Percentiles rank a stretch among this genome's conserved stretches.
phyloP scores from a whole-genome alignment of 2,888 invertebrate species.

The Drosophila borborema region DNA sequence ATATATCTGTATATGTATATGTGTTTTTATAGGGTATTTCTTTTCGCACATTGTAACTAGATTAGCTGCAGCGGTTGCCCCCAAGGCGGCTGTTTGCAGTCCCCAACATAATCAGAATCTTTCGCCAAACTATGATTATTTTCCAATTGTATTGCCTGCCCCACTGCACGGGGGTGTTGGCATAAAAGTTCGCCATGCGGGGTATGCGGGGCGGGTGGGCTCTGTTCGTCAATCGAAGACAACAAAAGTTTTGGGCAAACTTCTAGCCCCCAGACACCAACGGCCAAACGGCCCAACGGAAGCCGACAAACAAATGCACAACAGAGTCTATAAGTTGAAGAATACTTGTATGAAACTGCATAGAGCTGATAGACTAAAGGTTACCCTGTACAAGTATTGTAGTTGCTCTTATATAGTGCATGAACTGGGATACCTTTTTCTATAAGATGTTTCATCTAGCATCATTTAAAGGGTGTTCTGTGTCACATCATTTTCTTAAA shows the following conservation, averaged over 20 bases:
- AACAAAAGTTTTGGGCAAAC: slow-evolving; percentile 43
- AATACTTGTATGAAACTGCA: background rate
- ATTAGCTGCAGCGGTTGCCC: slow-evolving; percentile 44
- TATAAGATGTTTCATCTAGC: background rate
- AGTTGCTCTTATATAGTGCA: too few relatives aligned
- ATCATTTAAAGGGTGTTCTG: background rate
- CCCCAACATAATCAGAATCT: slow-evolving; percentile 65
- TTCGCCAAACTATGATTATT: slow-evolving; percentile 65
- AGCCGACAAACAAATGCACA: slow-evolving; percentile 43
- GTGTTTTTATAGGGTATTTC: slow-evolving; percentile 9
- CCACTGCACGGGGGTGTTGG: slow-evolving; percentile 1
- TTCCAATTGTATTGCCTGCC: slow-evolving; percentile 58
- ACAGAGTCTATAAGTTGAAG: slow-evolving; percentile 30
- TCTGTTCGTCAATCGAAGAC: slow-evolving; percentile 46
- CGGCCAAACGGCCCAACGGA: slow-evolving; percentile 11
- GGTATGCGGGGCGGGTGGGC: background rate
- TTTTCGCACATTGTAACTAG: slow-evolving; percentile 62
- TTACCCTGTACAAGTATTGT: slow-evolving; percentile 11
- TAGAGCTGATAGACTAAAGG: background rate
- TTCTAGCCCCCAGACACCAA: slow-evolving; percentile 47
- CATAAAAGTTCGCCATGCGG: slow-evolving; percentile 4
- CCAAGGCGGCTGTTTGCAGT: slow-evolving; percentile 57
- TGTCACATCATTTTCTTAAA: background rate
- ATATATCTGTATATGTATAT: background rate
- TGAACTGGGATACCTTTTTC: background rate